Conservation (phyloP, 1,140 invertebrate genomes). For the Saccostrea glomerata region DNA sequence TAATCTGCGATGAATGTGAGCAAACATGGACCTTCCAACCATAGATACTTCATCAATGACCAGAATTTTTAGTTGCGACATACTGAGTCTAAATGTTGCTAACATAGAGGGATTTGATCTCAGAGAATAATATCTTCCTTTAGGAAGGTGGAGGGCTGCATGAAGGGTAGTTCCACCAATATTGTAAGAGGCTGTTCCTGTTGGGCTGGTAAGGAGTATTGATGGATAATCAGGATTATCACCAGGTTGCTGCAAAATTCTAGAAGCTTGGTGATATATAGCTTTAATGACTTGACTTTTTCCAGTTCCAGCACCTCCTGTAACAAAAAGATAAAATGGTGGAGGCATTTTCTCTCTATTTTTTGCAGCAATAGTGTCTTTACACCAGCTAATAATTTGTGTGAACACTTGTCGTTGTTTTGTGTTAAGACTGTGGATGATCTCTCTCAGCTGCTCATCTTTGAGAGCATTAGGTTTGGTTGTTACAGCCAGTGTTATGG, state of each 20-base stretch:
- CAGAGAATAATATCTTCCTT: slow-evolving; percentile 53
- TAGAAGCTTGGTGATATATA: slow-evolving; percentile 52
- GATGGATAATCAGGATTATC: slow-evolving; percentile 54
- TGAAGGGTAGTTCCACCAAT: slow-evolving; percentile 56
- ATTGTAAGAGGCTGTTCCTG: slow-evolving; percentile 59
- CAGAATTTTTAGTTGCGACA: slow-evolving; percentile 37
- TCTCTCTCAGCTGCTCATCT: too few relatives aligned
- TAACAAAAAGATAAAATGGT: slow-evolving; percentile 50
- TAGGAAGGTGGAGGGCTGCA: slow-evolving; percentile 54
- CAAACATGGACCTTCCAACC: slow-evolving; percentile 49
- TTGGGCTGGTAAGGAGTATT: slow-evolving; percentile 53
- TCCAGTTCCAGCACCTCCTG: slow-evolving; percentile 57
- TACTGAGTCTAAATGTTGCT: slow-evolving; percentile 46
- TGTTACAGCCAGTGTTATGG: too few relatives aligned
- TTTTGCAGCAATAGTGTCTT: not conserved
- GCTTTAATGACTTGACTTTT: slow-evolving; percentile 60
- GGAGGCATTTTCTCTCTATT: slow-evolving; percentile 6
- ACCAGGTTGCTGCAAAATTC: slow-evolving; percentile 46
- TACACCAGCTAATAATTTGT: slow-evolving; percentile 40
- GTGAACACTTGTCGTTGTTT: slow-evolving; percentile 40
- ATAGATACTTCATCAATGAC: slow-evolving; percentile 58
- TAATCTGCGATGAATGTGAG: slow-evolving; percentile 50
- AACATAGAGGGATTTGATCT: slow-evolving; percentile 33
- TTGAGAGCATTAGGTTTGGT: too few relatives aligned
- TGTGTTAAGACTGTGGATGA: slow-evolving; percentile 20